Conservation (phyloP, 1,140 invertebrate genomes). For the Calliopsis andreniformis region DNA sequence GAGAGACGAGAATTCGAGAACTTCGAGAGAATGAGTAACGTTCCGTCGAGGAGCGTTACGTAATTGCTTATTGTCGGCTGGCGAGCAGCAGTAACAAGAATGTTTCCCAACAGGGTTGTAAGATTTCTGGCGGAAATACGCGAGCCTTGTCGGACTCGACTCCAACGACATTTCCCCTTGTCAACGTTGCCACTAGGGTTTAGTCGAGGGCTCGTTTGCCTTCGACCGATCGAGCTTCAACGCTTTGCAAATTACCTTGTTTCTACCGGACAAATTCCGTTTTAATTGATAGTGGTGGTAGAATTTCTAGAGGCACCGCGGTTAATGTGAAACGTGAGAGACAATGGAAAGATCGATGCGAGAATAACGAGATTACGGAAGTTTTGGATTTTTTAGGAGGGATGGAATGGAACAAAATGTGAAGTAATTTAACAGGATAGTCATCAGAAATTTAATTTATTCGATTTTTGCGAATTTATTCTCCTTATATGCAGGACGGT, state of each 20-base stretch:
- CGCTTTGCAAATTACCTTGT: slow-evolving; percentile 60
- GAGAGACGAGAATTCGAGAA: slow-evolving; percentile 10
- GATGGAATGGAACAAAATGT: too few species aligned
- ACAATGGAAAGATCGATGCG: too few species aligned
- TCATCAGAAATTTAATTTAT: too few species aligned
- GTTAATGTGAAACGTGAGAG: too few species aligned
- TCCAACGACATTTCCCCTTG: neutral
- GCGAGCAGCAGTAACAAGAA: slow-evolving; percentile 29
- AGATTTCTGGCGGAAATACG: slow-evolving; percentile 59
- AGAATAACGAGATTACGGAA: too few species aligned
- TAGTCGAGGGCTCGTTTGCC: slow-evolving; percentile 31
- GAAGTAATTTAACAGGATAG: too few species aligned
- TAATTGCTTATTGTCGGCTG: slow-evolving; percentile 60
- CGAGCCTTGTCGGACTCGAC: slow-evolving; percentile 10
- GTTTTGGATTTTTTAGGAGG: too few species aligned
- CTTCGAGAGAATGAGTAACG: slow-evolving; percentile 46
- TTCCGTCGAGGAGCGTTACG: slow-evolving; percentile 32
- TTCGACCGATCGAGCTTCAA: slow-evolving; percentile 38
- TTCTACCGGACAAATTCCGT: slow-evolving; percentile 56
- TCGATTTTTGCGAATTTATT: too few species aligned
- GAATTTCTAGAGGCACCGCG: too few species aligned
- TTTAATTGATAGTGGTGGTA: slow-evolving; percentile 66
- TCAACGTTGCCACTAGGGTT: slow-evolving; percentile 41
- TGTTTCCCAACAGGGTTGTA: slow-evolving; percentile 49
- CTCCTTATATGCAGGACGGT: too few species aligned